Percentiles rank a stretch among this genome's conserved stretches.
phyloP scores from a whole-genome alignment of 2,113 vertebrate species.

The Procavia capensis region DNA sequence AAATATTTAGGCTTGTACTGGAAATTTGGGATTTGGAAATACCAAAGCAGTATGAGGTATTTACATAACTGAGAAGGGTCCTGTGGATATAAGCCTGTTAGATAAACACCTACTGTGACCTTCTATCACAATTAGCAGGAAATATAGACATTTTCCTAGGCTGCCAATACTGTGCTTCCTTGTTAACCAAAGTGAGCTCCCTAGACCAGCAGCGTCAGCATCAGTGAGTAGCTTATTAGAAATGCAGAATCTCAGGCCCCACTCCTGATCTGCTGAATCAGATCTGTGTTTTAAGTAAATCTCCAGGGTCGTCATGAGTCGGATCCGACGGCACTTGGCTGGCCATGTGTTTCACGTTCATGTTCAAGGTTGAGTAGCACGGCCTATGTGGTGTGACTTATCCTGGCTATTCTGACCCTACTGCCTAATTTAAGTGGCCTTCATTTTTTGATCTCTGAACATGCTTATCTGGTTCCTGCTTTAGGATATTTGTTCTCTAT shows the following conservation, averaged over 20 bases:
- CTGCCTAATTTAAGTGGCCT: accelerated
- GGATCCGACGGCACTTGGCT: no score
- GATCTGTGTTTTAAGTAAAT: not conserved
- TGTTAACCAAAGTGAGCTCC: not conserved
- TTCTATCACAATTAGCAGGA: not conserved
- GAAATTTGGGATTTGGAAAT: not conserved
- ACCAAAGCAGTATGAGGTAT: not conserved
- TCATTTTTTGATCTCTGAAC: not conserved
- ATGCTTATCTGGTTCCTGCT: not conserved
- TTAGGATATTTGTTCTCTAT: not conserved
- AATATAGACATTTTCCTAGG: not conserved
- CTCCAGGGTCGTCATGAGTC: no score
- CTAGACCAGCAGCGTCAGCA: not conserved
- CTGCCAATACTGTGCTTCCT: not conserved
- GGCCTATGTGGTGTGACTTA: not conserved
- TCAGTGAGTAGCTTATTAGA: not conserved
- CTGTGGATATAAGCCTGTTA: not conserved
- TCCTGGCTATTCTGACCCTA: not conserved
- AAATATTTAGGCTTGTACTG: not conserved
- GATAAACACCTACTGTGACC: not conserved
- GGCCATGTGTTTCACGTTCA: not conserved
- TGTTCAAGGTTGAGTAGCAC: not conserved
- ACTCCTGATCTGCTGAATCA: not conserved
- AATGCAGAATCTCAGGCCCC: not conserved
- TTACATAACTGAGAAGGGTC: not conserved